Conservation (phyloP, 1,140 invertebrate species). For the Ostrea edulis region DNA sequence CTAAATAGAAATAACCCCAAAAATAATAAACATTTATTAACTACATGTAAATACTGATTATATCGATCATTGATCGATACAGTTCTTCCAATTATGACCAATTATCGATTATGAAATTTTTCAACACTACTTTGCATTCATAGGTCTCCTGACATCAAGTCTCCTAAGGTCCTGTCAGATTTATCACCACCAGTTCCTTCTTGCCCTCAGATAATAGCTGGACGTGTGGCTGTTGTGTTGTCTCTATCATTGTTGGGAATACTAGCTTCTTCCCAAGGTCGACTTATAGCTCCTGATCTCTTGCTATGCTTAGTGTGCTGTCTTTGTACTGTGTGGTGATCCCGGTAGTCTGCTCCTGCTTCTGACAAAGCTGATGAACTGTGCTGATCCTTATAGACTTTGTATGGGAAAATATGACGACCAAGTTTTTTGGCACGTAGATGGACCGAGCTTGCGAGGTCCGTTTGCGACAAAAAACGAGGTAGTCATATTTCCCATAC, state of each 20-base stretch:
- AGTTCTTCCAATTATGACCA: too few species aligned
- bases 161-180: conserved; percentile 49
- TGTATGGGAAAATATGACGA: too few species aligned
- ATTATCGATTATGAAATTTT: too few species aligned
- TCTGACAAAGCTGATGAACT: not conserved
- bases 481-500: too few species aligned
- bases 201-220: not conserved
- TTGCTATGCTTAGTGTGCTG: conserved; percentile 38
- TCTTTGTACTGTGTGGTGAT: not conserved
- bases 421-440: too few species aligned
- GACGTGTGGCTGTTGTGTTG: conserved; percentile 36
- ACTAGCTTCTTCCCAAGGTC: conserved; percentile 22
- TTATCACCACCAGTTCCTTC: conserved; percentile 40
- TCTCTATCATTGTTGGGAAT: conserved; percentile 34
- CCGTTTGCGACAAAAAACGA: too few species aligned
- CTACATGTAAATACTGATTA: too few species aligned
- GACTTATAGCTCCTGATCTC: conserved; percentile 44
- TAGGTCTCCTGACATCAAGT: conserved; percentile 52
- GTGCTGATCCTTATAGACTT: not conserved
- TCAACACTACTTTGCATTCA: conserved; percentile 58
- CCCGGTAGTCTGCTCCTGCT: not conserved
- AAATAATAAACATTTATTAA: too few species aligned
- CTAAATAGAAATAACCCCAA: too few species aligned
- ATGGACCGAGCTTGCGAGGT: too few species aligned
- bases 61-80: too few species aligned